These are phyloP conservation scores for Babylonia areolata DNA, from an alignment of 1,140 invertebrate species.

Conservation along the genomic window DNA sequence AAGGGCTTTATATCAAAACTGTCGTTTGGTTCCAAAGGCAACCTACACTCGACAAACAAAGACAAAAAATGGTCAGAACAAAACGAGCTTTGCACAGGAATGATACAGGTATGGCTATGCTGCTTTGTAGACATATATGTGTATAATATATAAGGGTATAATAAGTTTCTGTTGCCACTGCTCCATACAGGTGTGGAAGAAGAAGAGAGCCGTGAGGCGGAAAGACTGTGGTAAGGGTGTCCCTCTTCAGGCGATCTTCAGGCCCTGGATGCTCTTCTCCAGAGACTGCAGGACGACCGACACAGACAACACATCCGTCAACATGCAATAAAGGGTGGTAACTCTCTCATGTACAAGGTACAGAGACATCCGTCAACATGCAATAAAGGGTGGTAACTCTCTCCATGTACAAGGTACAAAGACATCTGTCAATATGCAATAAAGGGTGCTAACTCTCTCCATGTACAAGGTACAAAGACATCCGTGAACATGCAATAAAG, in stretches of 20 bases:
- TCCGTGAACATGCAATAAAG: not conserved
- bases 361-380: not conserved
- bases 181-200: not conserved
- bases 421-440: not conserved
- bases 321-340: not conserved
- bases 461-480: not conserved
- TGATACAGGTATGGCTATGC: not conserved
- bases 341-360: too few relatives aligned
- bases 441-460: not conserved
- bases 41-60: not conserved
- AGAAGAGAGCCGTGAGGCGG: not conserved
- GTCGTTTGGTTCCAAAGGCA: not conserved
- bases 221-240: not conserved
- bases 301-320: not conserved
- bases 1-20: not conserved
- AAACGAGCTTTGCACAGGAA: not conserved
- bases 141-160: too few relatives aligned
- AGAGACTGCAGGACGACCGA: slow-evolving; percentile 68
- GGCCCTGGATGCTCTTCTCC: slow-evolving; percentile 71
- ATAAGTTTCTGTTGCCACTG: not conserved
- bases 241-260: slow-evolving; percentile 62
- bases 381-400: not conserved
- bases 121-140: not conserved
- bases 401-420: not conserved
- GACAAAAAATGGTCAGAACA: not conserved